A percentile compares a stretch with the other conserved stretches of the same genome.
These are phyloP conservation scores for Tauraco hartlaubi DNA, from an alignment of 2,797 vertebrate genomes.

Conservation along the genomic window DNA sequence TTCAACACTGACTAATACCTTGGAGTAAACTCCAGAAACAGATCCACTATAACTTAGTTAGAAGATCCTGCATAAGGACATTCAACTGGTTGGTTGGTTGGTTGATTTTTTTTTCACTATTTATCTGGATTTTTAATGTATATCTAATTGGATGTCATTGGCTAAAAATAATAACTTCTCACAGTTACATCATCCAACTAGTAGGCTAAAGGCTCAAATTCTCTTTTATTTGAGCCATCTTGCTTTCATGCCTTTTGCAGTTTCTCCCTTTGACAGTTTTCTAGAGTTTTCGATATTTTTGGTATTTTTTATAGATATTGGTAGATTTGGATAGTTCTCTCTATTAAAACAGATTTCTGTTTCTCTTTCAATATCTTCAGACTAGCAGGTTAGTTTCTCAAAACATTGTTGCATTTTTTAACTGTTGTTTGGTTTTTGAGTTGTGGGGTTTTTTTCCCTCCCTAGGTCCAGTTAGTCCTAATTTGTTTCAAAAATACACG, in stretches of 20 bases:
- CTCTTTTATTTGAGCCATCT: neutral
- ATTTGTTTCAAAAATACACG: neutral
- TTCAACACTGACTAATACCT: neutral
- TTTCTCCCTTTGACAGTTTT: accelerated
- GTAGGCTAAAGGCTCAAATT: neutral
- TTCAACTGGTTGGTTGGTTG: neutral
- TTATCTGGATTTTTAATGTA: neutral
- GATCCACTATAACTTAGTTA: neutral
- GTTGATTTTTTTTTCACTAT: neutral
- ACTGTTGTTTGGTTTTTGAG: neutral
- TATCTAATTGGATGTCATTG: neutral
- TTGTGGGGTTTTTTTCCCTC: neutral
- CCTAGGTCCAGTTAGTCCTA: neutral
- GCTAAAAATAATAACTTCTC: neutral
- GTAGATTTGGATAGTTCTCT: neutral
- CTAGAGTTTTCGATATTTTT: neutral
- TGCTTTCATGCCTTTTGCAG: neutral
- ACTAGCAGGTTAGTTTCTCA: neutral
- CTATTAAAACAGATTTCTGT: neutral
- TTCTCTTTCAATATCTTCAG: neutral
- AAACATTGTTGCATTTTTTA: neutral
- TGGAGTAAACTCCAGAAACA: neutral
- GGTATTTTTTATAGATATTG: neutral
- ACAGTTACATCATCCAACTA: neutral
- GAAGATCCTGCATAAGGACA: neutral